Evolutionary conservation across 2,888 invertebrate species (phyloP).

Genomic region (Thymelicus lineola): DNA sequence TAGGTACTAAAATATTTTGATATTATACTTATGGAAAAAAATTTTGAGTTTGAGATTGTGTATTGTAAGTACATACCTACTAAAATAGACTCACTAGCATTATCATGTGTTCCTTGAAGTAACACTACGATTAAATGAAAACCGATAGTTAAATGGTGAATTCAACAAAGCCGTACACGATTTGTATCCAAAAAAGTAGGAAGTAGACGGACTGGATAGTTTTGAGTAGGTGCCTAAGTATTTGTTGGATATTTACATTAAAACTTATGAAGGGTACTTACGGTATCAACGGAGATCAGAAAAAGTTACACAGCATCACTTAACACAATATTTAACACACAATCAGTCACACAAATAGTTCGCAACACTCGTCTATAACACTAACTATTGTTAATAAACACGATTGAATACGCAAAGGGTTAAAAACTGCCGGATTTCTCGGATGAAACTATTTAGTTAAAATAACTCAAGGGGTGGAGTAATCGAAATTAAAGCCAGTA

Average conservation of each 20-base stretch:
- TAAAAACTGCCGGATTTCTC: slow-evolving; percentile 29
- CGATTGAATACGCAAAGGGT: slow-evolving; percentile 17
- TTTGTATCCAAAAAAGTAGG: not conserved
- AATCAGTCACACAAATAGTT: slow-evolving; percentile 63
- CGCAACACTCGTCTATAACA: slow-evolving; percentile 50
- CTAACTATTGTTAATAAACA: slow-evolving; percentile 34
- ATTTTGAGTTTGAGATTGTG: no score
- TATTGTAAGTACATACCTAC: no score
- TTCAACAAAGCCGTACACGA: not conserved
- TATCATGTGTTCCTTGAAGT: no score
- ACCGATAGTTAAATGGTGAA: no score
- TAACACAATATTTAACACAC: slow-evolving; percentile 62
- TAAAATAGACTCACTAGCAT: no score
- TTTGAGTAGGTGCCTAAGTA: no score
- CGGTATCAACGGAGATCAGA: slow-evolving; percentile 65
- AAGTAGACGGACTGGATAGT: not conserved
- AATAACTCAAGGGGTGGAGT: slow-evolving; percentile 22
- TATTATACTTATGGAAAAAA: no score
- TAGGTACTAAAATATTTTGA: no score
- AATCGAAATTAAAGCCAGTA: slow-evolving; percentile 61
- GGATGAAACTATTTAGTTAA: slow-evolving; percentile 1
- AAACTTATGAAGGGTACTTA: slow-evolving; percentile 56
- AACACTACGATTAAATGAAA: no score
- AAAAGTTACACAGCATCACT: slow-evolving; percentile 73
- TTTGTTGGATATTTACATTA: no score